Evolutionary conservation across 1,140 invertebrate species (phyloP).

Genomic region (Apis laboriosa): DNA sequence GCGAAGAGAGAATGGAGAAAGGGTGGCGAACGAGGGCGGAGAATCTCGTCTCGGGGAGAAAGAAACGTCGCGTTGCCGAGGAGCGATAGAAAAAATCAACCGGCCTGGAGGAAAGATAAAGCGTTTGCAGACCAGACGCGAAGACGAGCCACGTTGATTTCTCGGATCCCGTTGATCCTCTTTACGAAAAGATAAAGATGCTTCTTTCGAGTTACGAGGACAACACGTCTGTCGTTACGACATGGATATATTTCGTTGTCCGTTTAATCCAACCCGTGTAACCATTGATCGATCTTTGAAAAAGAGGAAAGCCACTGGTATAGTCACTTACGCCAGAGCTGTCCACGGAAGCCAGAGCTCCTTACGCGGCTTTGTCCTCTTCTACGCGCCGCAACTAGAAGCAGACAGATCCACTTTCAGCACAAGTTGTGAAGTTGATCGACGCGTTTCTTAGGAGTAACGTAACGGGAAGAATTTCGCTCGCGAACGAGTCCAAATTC

Average conservation of each 20-base stretch:
- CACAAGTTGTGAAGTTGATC: not conserved
- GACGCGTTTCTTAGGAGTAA: not conserved
- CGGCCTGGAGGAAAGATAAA: slow-evolving; percentile 14
- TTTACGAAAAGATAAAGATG: slow-evolving; percentile 12
- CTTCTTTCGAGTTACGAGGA: slow-evolving; percentile 34
- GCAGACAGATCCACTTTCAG: slow-evolving; percentile 14
- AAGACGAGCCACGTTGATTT: no score
- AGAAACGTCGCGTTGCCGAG: slow-evolving; percentile 56
- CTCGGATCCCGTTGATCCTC: no score
- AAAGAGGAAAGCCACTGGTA: not conserved
- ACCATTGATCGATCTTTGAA: not conserved
- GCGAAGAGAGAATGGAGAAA: not conserved
- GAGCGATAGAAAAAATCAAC: slow-evolving; percentile 53
- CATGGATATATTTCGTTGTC: not conserved
- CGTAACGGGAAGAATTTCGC: not conserved
- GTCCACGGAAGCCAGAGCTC: slow-evolving; percentile 10
- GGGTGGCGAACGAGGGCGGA: not conserved
- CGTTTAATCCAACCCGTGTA: not conserved
- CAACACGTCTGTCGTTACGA: not conserved
- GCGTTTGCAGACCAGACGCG: not conserved
- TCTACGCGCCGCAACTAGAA: slow-evolving; percentile 27
- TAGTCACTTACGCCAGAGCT: slow-evolving; percentile 24
- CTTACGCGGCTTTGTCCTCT: slow-evolving; percentile 27
- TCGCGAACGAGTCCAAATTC: no score
- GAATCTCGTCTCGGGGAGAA: not conserved